Base-by-base conservation (phyloP, 92 coral and sea anemone species). In the Epizoanthus illoricatus region DNA sequence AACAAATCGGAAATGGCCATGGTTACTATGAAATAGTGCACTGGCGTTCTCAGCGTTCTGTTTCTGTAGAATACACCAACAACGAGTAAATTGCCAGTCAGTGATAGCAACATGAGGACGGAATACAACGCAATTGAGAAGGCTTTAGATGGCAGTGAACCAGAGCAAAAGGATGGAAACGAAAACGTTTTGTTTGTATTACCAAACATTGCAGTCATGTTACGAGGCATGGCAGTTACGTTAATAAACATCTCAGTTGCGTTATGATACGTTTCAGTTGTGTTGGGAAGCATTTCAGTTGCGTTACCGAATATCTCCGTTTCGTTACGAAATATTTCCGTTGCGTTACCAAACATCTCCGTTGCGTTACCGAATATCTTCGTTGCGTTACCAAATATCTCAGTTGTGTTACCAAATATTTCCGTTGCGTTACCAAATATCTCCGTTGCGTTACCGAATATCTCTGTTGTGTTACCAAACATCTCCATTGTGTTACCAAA, bases 1-100 rank as follows among this genome's bases (percentile, higher is more conserved):
- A 78, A 47, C 60, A 78, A 78, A 64, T 78, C 82, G 23, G 82
- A 78, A 63, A 78, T 21, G 24, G 82, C 82, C 71, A 78, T 78
- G 56, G 43, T 78, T 45, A n/a, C 82, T 19, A 78, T 78, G 43
- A 78, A 78, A 20, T 78, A 78, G 54, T 78, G 82, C 15, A 78
- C 82, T 4, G 82, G 60, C 11, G 60, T 78, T 49, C 54, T 78
- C n/a, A 41, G 43, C 2, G 71, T 39, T 24, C 49, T 78, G 42
- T 62, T 45, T 45, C 71, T 63, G 16, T 41, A n/a, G 60, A 78
- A 78, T 17, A 78, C 82, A 13, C 42, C 71, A 21, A 78, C 72
- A 42, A 78, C 33, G 2, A 78, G 20, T 7, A 19, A 12, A 24
- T 78, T 78, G 5, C 82, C 82, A 3, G 43, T 19, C 18, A 78